These are phyloP conservation scores for Cyanocitta stelleri DNA, from an alignment of 2,113 vertebrate species.

Conservation along the genomic window DNA sequence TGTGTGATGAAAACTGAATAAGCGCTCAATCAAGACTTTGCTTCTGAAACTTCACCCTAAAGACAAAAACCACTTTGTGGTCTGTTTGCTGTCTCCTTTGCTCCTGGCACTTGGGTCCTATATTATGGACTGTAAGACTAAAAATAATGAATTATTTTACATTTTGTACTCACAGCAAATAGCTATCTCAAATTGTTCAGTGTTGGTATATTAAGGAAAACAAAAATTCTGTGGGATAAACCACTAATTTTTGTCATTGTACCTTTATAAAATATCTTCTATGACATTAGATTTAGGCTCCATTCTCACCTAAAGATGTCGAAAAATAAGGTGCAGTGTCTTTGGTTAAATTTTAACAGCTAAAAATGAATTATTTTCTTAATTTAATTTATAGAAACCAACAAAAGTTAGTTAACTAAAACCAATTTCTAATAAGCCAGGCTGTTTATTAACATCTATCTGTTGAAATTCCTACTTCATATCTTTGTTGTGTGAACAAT, in stretches of 20 bases:
- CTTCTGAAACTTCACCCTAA: constrained; percentile 43
- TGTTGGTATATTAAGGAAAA: neutral
- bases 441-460: constrained; percentile 2
- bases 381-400: neutral
- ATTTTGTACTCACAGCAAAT: neutral
- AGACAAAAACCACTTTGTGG: neutral
- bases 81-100: neutral
- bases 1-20: constrained; percentile 18
- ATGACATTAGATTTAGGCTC: neutral
- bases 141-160: constrained; percentile 11
- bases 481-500: constrained; percentile 2
- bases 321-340: neutral
- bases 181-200: neutral
- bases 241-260: neutral
- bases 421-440: neutral
- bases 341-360: neutral
- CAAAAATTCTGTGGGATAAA: neutral
- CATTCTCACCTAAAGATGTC: neutral
- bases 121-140: neutral
- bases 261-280: neutral
- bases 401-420: constrained; percentile 34
- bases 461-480: constrained; percentile 39
- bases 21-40: constrained; percentile 56
- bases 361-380: neutral
- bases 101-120: neutral